Conservation (phyloP, 2,797 vertebrate genomes). For the Lerista edwardsae region DNA sequence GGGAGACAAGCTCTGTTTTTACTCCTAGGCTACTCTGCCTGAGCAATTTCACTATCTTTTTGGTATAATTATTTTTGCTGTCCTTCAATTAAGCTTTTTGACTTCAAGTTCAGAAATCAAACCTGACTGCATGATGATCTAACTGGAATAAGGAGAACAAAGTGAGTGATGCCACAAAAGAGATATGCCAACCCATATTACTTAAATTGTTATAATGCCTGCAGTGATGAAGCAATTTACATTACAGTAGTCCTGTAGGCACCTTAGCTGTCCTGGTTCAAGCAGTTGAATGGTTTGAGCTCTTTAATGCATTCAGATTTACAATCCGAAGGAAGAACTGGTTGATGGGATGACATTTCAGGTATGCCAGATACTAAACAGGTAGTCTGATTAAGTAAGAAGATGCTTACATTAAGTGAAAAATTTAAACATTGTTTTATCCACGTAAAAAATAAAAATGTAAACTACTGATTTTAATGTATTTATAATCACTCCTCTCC, state of each 20-base stretch:
- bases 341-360: neutral
- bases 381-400: neutral
- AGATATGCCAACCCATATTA: neutral
- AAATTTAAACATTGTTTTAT: too few species aligned
- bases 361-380: neutral
- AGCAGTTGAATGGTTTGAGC: neutral
- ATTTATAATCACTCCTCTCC: too few species aligned
- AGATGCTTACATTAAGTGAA: neutral
- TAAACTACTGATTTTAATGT: neutral
- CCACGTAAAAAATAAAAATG: too few species aligned
- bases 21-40: conserved; percentile 1
- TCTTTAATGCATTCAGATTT: neutral
- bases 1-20: neutral
- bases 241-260: neutral
- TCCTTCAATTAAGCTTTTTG: conserved; percentile 11
- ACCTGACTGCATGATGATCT: neutral
- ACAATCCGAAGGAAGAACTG: neutral
- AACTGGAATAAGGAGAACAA: conserved; percentile 5
- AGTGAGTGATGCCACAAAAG: neutral
- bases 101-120: conserved; percentile 31
- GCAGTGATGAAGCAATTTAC: neutral
- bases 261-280: neutral
- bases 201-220: neutral
- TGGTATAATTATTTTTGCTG: neutral
- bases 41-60: neutral